phyloP scores from a whole-genome alignment of 2,113 vertebrate genomes.

The Oreochromis tanganicae region DNA sequence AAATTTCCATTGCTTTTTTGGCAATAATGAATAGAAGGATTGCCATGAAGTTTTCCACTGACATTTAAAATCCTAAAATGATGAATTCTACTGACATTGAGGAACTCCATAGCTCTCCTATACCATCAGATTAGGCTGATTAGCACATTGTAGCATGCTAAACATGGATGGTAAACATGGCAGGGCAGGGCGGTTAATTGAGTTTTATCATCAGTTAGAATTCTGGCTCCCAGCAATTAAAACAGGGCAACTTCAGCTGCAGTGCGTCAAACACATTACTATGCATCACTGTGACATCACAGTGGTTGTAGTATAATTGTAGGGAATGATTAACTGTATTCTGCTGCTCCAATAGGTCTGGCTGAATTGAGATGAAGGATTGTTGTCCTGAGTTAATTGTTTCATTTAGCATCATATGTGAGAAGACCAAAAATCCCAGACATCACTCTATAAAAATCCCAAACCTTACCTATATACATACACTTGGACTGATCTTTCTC shows the following conservation, averaged over 20 bases:
- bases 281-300: background rate
- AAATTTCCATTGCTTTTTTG: background rate
- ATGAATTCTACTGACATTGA: background rate
- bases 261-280: background rate
- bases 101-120: background rate
- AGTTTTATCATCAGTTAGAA: background rate
- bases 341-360: background rate
- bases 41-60: background rate
- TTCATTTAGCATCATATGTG: background rate
- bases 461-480: background rate
- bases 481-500: background rate
- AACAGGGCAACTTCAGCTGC: background rate
- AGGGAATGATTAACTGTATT: background rate
- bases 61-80: background rate
- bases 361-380: background rate
- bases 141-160: background rate
- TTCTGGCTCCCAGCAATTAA: background rate
- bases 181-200: background rate
- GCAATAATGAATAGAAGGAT: background rate
- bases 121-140: background rate
- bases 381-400: background rate
- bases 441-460: background rate
- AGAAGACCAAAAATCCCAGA: background rate
- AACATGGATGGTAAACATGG: background rate
- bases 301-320: background rate